These are phyloP conservation scores for Neocloeon triangulifer DNA, from an alignment of 1,140 invertebrate species.

Conservation along the genomic window DNA sequence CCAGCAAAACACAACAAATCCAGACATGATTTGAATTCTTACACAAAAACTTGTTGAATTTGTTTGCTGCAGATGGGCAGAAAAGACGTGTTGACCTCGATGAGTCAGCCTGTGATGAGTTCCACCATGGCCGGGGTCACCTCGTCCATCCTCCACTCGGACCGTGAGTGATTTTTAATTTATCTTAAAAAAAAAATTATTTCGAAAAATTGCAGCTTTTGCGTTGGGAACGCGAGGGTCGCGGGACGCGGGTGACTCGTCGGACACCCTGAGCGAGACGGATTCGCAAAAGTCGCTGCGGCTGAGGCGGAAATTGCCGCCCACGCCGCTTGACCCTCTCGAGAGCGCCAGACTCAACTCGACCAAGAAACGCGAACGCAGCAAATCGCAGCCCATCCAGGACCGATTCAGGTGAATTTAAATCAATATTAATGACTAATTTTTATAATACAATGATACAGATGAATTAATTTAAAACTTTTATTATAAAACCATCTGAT, in stretches of 20 bases:
- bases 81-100: slow-evolving; percentile 1
- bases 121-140: no score
- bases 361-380: slow-evolving; percentile 16
- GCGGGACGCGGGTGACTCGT: slow-evolving; percentile 20
- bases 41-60: no score
- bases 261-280: slow-evolving; percentile 26
- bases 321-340: slow-evolving; percentile 30
- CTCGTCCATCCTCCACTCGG: no score
- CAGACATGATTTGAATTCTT: no score
- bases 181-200: slow-evolving; percentile 1
- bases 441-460: no score
- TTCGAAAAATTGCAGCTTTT: slow-evolving; percentile 1
- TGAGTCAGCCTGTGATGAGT: slow-evolving; percentile 6
- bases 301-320: slow-evolving; percentile 28
- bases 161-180: no score
- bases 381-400: slow-evolving; percentile 12
- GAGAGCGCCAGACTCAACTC: slow-evolving; percentile 24
- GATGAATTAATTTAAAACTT: no score
- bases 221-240: slow-evolving; percentile 15
- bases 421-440: slow-evolving; percentile 9
- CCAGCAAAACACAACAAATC: no score
- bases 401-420: slow-evolving; percentile 15
- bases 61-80: slow-evolving; percentile 1
- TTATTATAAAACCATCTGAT: no score
- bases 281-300: slow-evolving; percentile 26